Base-by-base conservation (phyloP, 1,140 invertebrate genomes). In the Frieseomelitta varia region DNA sequence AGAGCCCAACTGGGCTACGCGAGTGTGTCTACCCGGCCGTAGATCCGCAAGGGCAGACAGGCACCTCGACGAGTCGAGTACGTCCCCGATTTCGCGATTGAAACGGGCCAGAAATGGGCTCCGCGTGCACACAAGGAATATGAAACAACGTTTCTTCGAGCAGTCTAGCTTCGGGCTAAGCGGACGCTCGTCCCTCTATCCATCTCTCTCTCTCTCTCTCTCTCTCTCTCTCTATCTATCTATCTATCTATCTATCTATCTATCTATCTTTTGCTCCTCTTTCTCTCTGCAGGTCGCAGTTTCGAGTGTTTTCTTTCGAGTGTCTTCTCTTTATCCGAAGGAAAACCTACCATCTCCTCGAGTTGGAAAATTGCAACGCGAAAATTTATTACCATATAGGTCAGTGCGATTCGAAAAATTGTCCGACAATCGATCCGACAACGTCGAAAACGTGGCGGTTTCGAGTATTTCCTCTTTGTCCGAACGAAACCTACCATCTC, bases 61-160 rank as follows among this genome's bases (percentile, higher is more conserved):
- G 1, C 17, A 3, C 39, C 6, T 47, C 39, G 2, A 10, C 21
- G 39, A 19, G 58, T 1, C 34, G 39, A 30, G 34, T 27, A 78
- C 63, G 63, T 68, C 47, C 47, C 67, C 69, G 69, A 81, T 81
- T 81, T 63, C 69, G 14, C 19, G 79, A 81, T 81, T 55, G 79
- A 81, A 65, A 73, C 69, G 27, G 19, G 34, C 39, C 67, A 30
- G 53, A 58, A 79, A 79, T 39, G 78, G 53, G 47, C 24, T 51
- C 24, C 53, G 21, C 78, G 78, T 80, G 39, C 39, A 53, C 69
- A 65, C 69, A 34, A 63, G 56, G 79, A 73, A 81, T 81, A 73
- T 56, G 69, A 73, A 80, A 80, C 79, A 80, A 81, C 69, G 79
- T 65, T 63, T 65, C 55, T 53, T 63, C 39, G 68, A 21, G 39